Evolutionary conservation across 2,797 vertebrate genomes (phyloP).

Genomic region (Prunella strophiata): DNA sequence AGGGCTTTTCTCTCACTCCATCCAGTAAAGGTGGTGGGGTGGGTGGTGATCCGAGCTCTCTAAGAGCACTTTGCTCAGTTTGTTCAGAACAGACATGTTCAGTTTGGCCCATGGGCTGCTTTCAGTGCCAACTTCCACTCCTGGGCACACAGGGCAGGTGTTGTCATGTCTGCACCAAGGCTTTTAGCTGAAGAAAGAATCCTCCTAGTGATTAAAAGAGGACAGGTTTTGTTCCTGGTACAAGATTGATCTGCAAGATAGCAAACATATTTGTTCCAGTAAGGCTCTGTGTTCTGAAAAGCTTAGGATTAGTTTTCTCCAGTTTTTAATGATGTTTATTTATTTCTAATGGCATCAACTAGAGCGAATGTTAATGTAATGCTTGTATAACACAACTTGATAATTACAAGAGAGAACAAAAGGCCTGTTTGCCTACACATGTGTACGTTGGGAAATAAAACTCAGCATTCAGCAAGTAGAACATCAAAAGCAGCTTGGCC

Average conservation of each 20-base stretch:
- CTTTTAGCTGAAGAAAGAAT: not conserved
- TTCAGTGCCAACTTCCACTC: not conserved
- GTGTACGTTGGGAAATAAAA: conserved; percentile 18
- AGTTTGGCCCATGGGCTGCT: not conserved
- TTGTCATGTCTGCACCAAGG: not conserved
- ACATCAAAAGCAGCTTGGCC: conserved; percentile 55
- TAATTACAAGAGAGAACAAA: conserved; percentile 62
- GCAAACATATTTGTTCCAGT: not conserved
- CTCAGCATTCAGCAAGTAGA: not conserved
- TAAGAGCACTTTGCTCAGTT: not conserved
- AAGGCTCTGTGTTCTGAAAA: not conserved
- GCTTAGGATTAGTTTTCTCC: not conserved
- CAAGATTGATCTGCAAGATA: not conserved
- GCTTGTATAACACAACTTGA: not conserved
- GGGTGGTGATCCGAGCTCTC: not conserved
- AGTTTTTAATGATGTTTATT: not conserved
- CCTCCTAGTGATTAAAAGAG: not conserved
- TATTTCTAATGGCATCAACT: conserved; percentile 3
- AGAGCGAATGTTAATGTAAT: not conserved
- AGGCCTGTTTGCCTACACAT: conserved; percentile 5
- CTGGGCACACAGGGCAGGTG: not conserved
- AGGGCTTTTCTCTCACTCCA: not conserved
- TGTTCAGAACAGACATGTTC: not conserved
- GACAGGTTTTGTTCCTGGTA: not conserved
- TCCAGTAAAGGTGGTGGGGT: not conserved